Evolutionary conservation across 2,888 invertebrate genomes (phyloP), one percentile per base, ranked within the genome.

Genomic region (Sinohyriopsis cumingii): DNA sequence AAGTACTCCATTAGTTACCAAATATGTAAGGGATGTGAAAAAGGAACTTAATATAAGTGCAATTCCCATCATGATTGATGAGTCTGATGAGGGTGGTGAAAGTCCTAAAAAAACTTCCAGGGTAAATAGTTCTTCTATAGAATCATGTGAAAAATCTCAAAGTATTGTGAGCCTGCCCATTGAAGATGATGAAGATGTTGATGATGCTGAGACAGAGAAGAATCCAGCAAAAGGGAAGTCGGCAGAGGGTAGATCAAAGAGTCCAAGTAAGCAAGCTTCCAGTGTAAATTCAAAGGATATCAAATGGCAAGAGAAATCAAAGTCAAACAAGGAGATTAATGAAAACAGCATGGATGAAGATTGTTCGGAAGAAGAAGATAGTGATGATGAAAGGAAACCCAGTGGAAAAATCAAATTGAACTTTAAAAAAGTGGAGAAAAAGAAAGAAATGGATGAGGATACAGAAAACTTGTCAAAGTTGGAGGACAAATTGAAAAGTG

Each of bases 1-100:
- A 12, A 73, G 73, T 55, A 73, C 73, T 55, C 73, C 73, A 12
- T 63, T 59, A 25, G 28, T 54, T 53, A 62, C 53, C 24, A 65
- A 71, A 61, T 59, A 57, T 22, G 19, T 25, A 18, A 22, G 19
- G 24, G 64, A 64, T 59, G 55, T 59, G 33, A 59, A 71, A 59
- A 55, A 59, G 20, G 63, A 60, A 28, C 24, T 63, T 18, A 25
- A 70, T 66, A 57, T 70, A 24, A 69, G 64, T 67, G 25, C 54
- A 15, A 68, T 65, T 61, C 68, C 65, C 22, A 65, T 68, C 12
- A 20, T n/a, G 28, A 28, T 65, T 25, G 65, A 68, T 25, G 71
- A 68, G 25, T 60, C 65, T 24, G 45, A 45, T 45, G 45, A 45
- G 45, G 45, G 45, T 45, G 45, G 45, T 45, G 45, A 9, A 45